Conservation (phyloP, 2,888 invertebrate species). For the Abscondita cerata region DNA sequence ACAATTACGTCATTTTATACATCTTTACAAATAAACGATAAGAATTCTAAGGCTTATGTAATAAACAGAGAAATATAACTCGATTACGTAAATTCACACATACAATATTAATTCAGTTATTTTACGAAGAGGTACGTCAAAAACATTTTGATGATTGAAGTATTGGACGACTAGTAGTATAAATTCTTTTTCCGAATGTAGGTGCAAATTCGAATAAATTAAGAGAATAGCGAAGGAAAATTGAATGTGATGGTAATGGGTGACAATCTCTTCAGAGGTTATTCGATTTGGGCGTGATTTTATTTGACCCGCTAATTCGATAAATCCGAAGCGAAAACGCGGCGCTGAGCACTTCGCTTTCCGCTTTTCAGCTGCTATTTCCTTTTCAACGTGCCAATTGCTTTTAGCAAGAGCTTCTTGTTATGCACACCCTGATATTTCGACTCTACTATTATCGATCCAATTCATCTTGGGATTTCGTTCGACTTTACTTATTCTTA, state of each 20-base stretch:
- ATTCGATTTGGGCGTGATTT: conserved; percentile 58
- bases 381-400: conserved; percentile 35
- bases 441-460: conserved; percentile 2
- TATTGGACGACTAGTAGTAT: neutral
- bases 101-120: conserved; percentile 1
- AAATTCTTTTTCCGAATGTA: conserved; percentile 7
- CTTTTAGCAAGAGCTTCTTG: conserved; percentile 21
- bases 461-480: neutral
- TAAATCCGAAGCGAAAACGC: conserved; percentile 43
- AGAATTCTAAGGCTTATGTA: conserved; percentile 2
- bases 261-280: conserved; percentile 57
- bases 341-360: conserved; percentile 35
- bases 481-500: neutral
- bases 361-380: conserved; percentile 34
- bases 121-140: conserved; percentile 5
- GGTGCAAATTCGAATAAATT: conserved; percentile 28
- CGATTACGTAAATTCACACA: neutral
- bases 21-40: conserved; percentile 9
- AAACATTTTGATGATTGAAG: neutral
- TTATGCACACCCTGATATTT: conserved; percentile 16
- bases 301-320: conserved; percentile 58
- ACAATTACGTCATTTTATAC: conserved; percentile 20
- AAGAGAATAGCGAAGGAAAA: conserved; percentile 42
- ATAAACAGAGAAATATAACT: neutral
- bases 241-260: conserved; percentile 58